Base-by-base conservation (phyloP, 2,113 vertebrate species). In the Sylvilagus bachmani region DNA sequence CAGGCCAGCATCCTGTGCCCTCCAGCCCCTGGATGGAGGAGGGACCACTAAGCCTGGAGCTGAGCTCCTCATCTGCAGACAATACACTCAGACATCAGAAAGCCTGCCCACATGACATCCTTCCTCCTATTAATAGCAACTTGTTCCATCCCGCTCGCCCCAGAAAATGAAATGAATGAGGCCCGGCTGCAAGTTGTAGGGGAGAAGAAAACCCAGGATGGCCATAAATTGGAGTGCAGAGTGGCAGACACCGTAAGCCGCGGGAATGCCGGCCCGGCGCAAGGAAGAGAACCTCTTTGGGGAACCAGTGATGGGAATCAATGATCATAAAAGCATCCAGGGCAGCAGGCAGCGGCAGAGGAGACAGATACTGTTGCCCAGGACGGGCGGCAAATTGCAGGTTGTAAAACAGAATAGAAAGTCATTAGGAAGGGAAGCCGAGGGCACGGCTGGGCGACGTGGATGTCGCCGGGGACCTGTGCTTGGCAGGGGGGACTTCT, bases 401-500 rank as follows among this genome's bases (percentile, higher is more conserved):
- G 95, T 95, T 96, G 90, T 97, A 97, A 97, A 97, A 96, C 90
- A 92, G 96, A 97, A 97, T 81, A 96, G 92, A 97, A 96, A 96
- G 93, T 90, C 95, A 94, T 97, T 91, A 96, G 83, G 89, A 74
- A 3, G 33, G 82, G 36, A 66, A 82, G 70, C 94, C 96, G 91
- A 96, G 97, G 95, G 89, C 97, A 86, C 2, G 3, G 19, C 0
- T 16, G 53, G n/a, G 44, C 0, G 11, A 64, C 53, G 53, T 13
- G 71, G 75, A 38, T 89, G 70, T 53, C 86, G 77, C 21, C 0
- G 10, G 95, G 84, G 95, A 89, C 71, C 33, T 22, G 22, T 36
- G 24, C 51, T 66, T 44, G 44, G 44, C 44, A 27, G 2, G 66
- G 49, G 87, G 53, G 83, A 64, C 49, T 77, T 53, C 44, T 84